These are phyloP conservation scores for Otolemur garnettii DNA, from an alignment of 2,113 vertebrate genomes.

Conservation along the genomic window DNA sequence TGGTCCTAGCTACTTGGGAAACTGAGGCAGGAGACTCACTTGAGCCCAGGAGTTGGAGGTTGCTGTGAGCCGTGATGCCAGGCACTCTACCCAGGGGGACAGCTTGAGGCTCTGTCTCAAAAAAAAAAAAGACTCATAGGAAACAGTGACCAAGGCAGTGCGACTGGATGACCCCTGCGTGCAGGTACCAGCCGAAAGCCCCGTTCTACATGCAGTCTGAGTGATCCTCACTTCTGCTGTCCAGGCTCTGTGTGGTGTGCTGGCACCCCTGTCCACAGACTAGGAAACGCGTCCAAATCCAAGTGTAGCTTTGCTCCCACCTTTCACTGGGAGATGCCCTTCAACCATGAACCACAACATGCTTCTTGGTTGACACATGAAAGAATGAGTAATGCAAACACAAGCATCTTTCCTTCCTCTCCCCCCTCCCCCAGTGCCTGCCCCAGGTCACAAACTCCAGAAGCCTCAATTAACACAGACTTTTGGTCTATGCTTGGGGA, in stretches of 20 bases:
- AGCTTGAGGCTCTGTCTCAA: no score
- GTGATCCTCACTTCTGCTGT: not conserved
- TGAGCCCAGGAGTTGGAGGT: no score
- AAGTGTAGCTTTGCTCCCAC: no score
- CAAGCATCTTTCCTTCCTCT: not conserved
- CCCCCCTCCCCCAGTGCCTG: no score
- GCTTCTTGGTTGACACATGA: not conserved
- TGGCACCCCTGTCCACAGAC: no score
- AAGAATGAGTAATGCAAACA: not conserved
- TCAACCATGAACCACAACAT: accelerated
- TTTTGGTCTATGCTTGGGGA: slow-evolving; percentile 37
- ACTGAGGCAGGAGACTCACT: no score
- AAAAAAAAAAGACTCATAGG: not conserved
- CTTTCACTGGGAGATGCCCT: no score
- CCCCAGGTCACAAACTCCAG: not conserved
- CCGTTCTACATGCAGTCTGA: not conserved
- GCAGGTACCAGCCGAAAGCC: no score
- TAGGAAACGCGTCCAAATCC: not conserved
- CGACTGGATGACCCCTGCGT: accelerated
- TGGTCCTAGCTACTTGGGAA: no score
- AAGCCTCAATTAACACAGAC: slow-evolving; percentile 9
- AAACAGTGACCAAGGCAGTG: not conserved
- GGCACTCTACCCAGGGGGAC: no score
- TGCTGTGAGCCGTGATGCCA: no score
- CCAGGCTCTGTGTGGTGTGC: not conserved